Percentiles rank a stretch among this genome's conserved stretches.
Conservation (phyloP, 1,140 invertebrate species). For the Drosophila nebulosa region DNA sequence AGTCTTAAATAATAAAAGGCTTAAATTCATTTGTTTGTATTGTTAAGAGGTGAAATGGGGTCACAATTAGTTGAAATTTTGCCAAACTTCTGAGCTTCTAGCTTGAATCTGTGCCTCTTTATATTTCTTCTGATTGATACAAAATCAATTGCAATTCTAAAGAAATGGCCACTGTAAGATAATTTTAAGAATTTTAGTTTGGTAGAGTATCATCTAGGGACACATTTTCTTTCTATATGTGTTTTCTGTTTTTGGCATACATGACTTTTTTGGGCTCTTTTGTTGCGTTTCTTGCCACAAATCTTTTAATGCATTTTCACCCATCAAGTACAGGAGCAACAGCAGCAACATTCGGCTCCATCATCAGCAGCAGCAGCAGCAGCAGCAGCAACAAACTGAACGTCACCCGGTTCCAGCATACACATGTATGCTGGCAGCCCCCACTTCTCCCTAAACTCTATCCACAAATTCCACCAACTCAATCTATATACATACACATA, state of each 20-base stretch:
- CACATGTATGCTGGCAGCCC: background rate
- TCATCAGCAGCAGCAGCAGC: background rate
- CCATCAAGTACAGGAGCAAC: background rate
- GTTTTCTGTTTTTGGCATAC: background rate
- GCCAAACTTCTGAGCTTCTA: too few relatives aligned
- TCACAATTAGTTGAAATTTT: too few relatives aligned
- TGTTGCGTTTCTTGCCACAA: background rate
- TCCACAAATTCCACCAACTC: background rate
- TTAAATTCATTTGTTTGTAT: too few relatives aligned
- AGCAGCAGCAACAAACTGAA: background rate
- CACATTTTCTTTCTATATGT: background rate
- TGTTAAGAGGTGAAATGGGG: too few relatives aligned
- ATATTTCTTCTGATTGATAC: too few relatives aligned
- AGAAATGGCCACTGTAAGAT: too few relatives aligned
- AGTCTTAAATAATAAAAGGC: too few relatives aligned
- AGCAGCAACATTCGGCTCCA: background rate
- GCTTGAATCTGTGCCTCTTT: too few relatives aligned
- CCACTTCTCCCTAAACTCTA: background rate
- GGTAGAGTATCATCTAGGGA: too few relatives aligned
- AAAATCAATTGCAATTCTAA: too few relatives aligned
- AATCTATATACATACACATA: background rate
- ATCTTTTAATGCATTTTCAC: background rate
- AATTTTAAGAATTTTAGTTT: background rate
- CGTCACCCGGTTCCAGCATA: background rate
- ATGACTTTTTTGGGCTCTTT: background rate